These are phyloP conservation scores for Phortica variegata DNA, from an alignment of 1,140 invertebrate genomes.

Conservation along the genomic window DNA sequence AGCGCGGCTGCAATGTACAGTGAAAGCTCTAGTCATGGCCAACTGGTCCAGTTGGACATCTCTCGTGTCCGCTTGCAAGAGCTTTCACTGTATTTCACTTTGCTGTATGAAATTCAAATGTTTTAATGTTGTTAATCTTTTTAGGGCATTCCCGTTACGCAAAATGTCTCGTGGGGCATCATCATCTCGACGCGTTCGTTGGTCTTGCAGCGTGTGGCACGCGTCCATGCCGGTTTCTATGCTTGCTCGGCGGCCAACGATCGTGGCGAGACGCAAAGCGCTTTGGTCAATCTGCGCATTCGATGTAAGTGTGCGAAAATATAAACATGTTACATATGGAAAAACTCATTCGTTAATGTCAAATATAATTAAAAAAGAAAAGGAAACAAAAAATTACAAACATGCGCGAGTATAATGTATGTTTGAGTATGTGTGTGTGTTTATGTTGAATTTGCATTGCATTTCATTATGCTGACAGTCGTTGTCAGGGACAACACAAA, in stretches of 20 bases:
- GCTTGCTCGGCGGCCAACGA: conserved; percentile 80
- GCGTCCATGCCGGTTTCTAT: conserved; percentile 79
- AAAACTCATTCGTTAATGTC: too few relatives aligned
- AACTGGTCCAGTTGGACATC: too few relatives aligned
- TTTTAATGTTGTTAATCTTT: neutral
- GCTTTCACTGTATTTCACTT: too few relatives aligned
- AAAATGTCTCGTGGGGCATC: conserved; percentile 80
- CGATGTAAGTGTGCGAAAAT: conserved; percentile 84
- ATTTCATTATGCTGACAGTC: conserved; percentile 52
- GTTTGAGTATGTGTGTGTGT: too few relatives aligned
- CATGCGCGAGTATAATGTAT: too few relatives aligned
- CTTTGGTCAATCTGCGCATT: conserved; percentile 73
- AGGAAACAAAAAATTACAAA: too few relatives aligned
- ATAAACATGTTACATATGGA: too few relatives aligned
- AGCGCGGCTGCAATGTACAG: neutral
- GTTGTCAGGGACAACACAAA: conserved; percentile 26
- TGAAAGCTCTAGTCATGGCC: too few relatives aligned
- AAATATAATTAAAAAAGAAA: too few relatives aligned
- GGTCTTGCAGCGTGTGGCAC: conserved; percentile 79
- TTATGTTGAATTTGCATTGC: conserved; percentile 35
- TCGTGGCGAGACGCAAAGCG: conserved; percentile 78
- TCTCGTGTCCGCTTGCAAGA: too few relatives aligned
- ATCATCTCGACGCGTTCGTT: conserved; percentile 85
- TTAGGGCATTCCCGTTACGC: conserved; percentile 75
- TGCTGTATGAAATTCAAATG: too few relatives aligned